Base-by-base conservation (phyloP, 2,888 invertebrate species). In the Noctua fimbriata region DNA sequence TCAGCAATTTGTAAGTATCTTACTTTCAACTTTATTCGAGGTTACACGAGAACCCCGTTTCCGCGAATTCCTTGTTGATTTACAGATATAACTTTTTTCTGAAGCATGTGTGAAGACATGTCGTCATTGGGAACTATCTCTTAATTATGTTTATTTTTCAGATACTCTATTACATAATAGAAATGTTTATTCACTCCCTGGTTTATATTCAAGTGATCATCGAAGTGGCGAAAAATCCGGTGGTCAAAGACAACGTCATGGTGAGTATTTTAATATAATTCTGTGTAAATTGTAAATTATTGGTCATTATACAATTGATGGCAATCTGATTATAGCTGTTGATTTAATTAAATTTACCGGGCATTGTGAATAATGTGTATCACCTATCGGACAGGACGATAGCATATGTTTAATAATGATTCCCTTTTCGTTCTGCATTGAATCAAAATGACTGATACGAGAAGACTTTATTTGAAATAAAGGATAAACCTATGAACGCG, bases 131-230 rank as follows among this genome's bases (percentile, higher is more conserved):
- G 14, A 14, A n/a, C n/a, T n/a, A n/a, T 12, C 10, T 1, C 18
- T 18, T 21, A 41, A n/a, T 7, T 28, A 10, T 58, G 47, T 2
- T 47, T 47, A 28, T 41, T 14, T 76, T 76, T 73, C 55, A 77
- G 76, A 66, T 76, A 18, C 52, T 76, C 1, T 76, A 72, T 63
- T 52, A 44, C 18, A 24, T 55, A 24, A 6, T 76, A 6, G 73
- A 76, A 65, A 41, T 72, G 12, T 76, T 76, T 2, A 7, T 76
- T 44, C 76, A 76, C 12, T 21, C 63, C 65, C 16, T 76, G 18
- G 18, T 72, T 24, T 65, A 76, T 5, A 36, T 65, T 72, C 41
- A 73, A 77, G 18, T 73, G 2, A 7, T 32, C 7, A 65, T 77
- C 12, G 65, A 77, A 2, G 24, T 73, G 6, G 28, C 44, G 14